A percentile compares a stretch with the other conserved stretches of the same genome.
Conservation (phyloP, 2,888 invertebrate species). For the Strigamia crassipes region DNA sequence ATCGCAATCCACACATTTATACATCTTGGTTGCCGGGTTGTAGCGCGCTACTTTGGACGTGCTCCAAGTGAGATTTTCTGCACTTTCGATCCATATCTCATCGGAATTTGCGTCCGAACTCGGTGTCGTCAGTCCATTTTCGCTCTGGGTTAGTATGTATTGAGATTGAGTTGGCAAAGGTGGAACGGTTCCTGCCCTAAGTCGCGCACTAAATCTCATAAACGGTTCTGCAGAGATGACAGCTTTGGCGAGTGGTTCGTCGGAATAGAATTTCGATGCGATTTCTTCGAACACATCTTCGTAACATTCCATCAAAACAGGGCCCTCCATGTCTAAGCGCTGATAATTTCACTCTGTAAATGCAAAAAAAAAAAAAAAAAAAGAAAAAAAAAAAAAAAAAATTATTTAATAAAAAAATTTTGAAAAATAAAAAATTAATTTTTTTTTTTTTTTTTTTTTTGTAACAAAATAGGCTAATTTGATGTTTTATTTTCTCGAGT, state of each 20-base stretch:
- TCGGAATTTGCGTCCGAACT: slow-evolving; percentile 50
- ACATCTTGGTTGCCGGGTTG: slow-evolving; percentile 74
- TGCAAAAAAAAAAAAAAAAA: background rate
- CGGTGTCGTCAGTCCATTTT: slow-evolving; percentile 47
- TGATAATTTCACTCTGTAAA: background rate
- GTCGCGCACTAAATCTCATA: slow-evolving; percentile 48
- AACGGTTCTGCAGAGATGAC: slow-evolving; percentile 39
- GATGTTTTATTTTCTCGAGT: background rate
- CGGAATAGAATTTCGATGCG: slow-evolving; percentile 83
- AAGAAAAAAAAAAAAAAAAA: background rate
- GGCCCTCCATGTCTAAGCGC: slow-evolving; percentile 49
- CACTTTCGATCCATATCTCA: slow-evolving; percentile 69
- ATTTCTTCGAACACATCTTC: slow-evolving; percentile 91
- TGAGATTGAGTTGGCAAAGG: slow-evolving; percentile 10
- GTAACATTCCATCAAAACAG: slow-evolving; percentile 60
- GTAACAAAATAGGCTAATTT: background rate
- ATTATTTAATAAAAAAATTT: background rate
- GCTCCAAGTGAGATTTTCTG: slow-evolving; percentile 74
- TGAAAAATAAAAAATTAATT: too few relatives aligned
- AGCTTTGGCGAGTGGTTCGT: slow-evolving; percentile 53
- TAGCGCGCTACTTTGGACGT: slow-evolving; percentile 80
- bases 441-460: too few relatives aligned
- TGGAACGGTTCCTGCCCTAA: slow-evolving; percentile 46
- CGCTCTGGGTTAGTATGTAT: background rate
- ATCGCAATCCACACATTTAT: slow-evolving; percentile 73